These are phyloP conservation scores for Amphiura filiformis DNA, from an alignment of 35 echinoderm and acorn worm species.

Conservation along the genomic window DNA sequence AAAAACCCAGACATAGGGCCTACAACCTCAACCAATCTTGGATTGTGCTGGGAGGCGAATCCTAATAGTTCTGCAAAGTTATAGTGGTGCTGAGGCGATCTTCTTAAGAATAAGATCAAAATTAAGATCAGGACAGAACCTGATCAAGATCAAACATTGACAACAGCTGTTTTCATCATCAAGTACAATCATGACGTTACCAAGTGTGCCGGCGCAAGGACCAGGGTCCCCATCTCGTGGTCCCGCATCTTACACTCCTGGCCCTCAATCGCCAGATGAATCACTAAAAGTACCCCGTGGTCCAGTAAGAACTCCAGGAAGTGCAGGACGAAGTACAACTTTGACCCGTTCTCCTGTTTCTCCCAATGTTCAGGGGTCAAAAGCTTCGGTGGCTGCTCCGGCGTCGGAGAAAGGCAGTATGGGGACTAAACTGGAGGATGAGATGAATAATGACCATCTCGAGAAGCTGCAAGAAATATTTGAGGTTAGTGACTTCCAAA, in stretches of 20 bases:
- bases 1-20: too few relatives aligned
- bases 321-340: neutral
- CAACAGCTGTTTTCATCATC: too few relatives aligned
- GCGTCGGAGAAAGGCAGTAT: slow-evolving; percentile 18
- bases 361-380: slow-evolving; percentile 51
- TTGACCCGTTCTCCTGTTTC: neutral
- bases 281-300: neutral
- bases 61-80: too few relatives aligned
- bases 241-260: neutral
- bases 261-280: neutral
- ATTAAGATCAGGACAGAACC: too few relatives aligned
- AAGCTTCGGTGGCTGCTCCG: slow-evolving; percentile 53
- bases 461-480: slow-evolving; percentile 96
- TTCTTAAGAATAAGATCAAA: too few relatives aligned
- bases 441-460: slow-evolving; percentile 99
- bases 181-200: neutral
- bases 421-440: slow-evolving; percentile 80
- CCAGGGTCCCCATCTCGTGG: neutral
- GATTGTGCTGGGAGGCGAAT: too few relatives aligned
- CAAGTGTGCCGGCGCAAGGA: neutral
- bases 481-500: too few relatives aligned
- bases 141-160: too few relatives aligned
- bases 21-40: too few relatives aligned
- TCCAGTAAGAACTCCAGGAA: neutral
- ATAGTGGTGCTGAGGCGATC: too few relatives aligned